Conservation (phyloP, 2,888 invertebrate species). For the Actias luna region DNA sequence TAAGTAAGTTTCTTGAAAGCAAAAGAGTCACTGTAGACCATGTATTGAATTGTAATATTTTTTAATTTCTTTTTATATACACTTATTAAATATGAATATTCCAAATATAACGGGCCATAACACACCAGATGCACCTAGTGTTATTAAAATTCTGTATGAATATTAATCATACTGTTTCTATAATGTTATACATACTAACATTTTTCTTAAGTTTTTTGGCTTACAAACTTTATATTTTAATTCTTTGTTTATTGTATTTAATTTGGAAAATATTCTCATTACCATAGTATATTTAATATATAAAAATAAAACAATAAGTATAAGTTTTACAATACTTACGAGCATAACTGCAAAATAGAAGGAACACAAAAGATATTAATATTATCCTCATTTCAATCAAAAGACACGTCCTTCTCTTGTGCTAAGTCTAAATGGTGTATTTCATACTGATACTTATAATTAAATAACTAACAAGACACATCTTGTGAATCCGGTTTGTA, state of each 20-base stretch:
- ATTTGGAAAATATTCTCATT: not conserved
- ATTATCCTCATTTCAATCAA: conserved; percentile 44
- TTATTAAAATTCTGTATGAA: too few relatives aligned
- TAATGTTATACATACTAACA: not conserved
- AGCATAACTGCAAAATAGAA: conserved; percentile 45
- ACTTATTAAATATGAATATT: too few relatives aligned
- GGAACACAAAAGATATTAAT: conserved; percentile 43
- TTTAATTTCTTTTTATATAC: too few relatives aligned
- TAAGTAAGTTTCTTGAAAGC: too few relatives aligned
- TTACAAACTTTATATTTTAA: not conserved
- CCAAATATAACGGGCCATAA: too few relatives aligned
- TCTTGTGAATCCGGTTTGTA: conserved; percentile 41
- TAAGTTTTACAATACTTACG: conserved; percentile 39
- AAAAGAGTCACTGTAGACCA: too few relatives aligned
- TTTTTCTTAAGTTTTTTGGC: not conserved
- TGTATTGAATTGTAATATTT: too few relatives aligned
- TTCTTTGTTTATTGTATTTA: not conserved
- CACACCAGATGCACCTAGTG: not conserved
- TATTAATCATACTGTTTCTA: too few relatives aligned
- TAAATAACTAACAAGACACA: conserved; percentile 30
- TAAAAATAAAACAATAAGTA: not conserved
- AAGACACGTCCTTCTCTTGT: conserved; percentile 13
- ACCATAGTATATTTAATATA: not conserved
- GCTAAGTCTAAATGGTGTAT: not conserved
- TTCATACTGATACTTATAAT: conserved; percentile 9